These are phyloP conservation scores for Pyrocephalus nanus DNA, from an alignment of 2,797 vertebrate species.

Conservation along the genomic window DNA sequence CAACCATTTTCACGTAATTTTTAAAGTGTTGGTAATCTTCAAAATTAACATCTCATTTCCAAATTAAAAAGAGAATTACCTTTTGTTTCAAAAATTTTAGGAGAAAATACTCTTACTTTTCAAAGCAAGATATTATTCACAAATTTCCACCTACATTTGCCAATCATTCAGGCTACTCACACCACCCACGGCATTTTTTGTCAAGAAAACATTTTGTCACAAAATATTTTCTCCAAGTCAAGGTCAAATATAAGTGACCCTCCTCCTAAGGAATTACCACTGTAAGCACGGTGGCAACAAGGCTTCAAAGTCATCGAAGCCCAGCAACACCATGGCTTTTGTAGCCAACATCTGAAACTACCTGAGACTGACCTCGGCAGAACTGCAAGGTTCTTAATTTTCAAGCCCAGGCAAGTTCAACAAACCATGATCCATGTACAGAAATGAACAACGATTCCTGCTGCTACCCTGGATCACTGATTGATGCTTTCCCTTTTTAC, in stretches of 20 bases:
- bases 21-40: not conserved
- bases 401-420: constrained; percentile 9
- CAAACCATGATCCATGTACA: constrained; percentile 15
- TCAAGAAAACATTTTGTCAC: not conserved
- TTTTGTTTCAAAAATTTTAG: not conserved
- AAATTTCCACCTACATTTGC: not conserved
- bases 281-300: not conserved
- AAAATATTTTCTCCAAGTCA: not conserved
- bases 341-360: constrained; percentile 3
- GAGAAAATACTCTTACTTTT: not conserved
- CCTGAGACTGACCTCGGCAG: not conserved
- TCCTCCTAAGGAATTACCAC: not conserved
- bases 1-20: not conserved
- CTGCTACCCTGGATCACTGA: constrained; percentile 39
- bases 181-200: not conserved
- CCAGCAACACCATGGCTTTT: not conserved
- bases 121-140: not conserved
- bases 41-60: not conserved
- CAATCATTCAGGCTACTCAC: not conserved
- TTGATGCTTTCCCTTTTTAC: constrained; percentile 53
- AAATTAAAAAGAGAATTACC: not conserved
- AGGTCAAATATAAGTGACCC: not conserved
- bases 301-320: not conserved
- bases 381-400: not conserved
- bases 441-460: not conserved